These are phyloP conservation scores for Kryphioiulus occultus DNA, from an alignment of 2,888 invertebrate species.

Conservation along the genomic window DNA sequence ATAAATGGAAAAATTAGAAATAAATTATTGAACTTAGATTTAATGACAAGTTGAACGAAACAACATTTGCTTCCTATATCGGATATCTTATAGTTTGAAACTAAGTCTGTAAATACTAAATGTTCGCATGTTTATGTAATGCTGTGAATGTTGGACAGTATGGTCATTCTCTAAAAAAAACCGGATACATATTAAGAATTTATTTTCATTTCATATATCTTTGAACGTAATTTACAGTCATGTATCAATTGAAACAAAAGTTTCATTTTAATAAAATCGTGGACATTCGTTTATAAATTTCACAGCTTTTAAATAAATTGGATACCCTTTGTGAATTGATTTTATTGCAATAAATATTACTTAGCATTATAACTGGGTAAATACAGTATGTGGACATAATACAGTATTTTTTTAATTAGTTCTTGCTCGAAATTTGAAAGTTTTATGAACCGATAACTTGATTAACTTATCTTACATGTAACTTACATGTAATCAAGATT, in stretches of 20 bases:
- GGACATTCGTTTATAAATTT: neutral
- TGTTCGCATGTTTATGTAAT: no score
- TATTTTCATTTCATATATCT: conserved; percentile 19
- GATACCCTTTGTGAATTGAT: neutral
- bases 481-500: no score
- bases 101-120: no score
- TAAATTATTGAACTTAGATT: no score
- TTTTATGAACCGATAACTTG: no score
- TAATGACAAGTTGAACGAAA: no score
- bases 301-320: neutral
- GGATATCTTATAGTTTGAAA: no score
- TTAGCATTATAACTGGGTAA: neutral
- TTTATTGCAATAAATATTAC: conserved; percentile 18
- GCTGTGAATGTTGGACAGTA: no score
- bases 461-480: no score
- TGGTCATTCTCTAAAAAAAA: neutral
- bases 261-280: conserved; percentile 8
- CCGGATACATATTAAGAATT: neutral
- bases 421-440: neutral
- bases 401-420: neutral
- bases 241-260: conserved; percentile 3
- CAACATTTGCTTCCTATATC: no score
- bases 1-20: no score
- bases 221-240: neutral
- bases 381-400: neutral